Evolutionary conservation across 2,888 invertebrate species (phyloP), one percentile per base, ranked within the genome.

Genomic region (Drosophila mercatorum): DNA sequence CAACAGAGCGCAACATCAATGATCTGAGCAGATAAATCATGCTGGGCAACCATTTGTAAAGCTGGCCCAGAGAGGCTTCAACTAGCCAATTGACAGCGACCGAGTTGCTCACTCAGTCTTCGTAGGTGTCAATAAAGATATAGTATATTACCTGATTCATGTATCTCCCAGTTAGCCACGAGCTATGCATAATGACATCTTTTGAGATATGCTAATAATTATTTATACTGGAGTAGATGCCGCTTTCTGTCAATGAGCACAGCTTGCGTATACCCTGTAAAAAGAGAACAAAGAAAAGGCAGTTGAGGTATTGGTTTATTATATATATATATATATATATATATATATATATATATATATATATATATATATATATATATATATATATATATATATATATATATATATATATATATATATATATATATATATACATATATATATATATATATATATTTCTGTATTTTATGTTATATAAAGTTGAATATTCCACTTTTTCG

Each of bases 151-250:
- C 38, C 43, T 61, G 34, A 60, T 70, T 70, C 59, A 57, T 47
- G 41, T n/a, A 5, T 67, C 17, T 14, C 8, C 12, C 4, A 44
- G 17, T 28, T 36, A 49, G 57, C 26, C 44, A 52, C 40, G 44
- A 43, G 57, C 62, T 72, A 55, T 56, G 65, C 73, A 68, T 68
- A 72, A 72, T 60, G 44, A 51, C 47, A 68, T 43, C 40, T 26
- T 51, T 68, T 60, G 38, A 71, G 43, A 56, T 56, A 70, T 67
- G 36, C 41, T 28, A 58, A 67, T 49, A 59, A 31, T 70, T 70
- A 67, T 59, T 22, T 28, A 70, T 70, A 70, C 36, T 67, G 59
- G 71, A 67, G 71, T 67, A 70, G 47, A 5, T 28, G n/a, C 0
- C 0, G 22, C 2, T 10, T 26, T 22, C 7, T 7, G n/a, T 34